Conservation (phyloP, 1,140 invertebrate species). For the Aphidius ervi region DNA sequence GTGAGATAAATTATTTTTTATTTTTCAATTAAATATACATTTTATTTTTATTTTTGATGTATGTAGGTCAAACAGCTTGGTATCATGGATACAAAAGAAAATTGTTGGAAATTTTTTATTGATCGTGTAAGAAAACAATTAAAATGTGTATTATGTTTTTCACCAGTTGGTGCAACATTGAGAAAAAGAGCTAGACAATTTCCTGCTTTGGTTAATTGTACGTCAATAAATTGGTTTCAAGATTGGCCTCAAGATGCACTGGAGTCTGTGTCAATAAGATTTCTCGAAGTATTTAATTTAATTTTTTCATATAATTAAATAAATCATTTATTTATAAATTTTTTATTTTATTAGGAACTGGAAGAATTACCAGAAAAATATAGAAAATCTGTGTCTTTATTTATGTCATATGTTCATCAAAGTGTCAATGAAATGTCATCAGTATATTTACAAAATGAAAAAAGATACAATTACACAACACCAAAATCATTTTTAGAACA, state of each 20-base stretch:
- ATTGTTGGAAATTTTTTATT: constrained; percentile 95
- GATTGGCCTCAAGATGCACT: constrained; percentile 92
- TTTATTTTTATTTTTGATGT: constrained; percentile 4
- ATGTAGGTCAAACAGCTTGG: constrained; percentile 68
- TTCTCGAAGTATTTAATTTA: constrained; percentile 56
- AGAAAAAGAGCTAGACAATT: constrained; percentile 84
- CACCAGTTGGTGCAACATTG: constrained; percentile 82
- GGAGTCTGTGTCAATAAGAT: constrained; percentile 80
- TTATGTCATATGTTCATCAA: constrained; percentile 88
- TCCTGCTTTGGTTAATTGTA: constrained; percentile 91
- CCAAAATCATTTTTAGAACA: constrained; percentile 95
- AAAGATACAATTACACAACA: constrained; percentile 93
- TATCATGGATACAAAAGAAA: constrained; percentile 81
- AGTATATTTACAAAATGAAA: constrained; percentile 78
- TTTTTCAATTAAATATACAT: constrained; percentile 25
- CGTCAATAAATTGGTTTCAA: constrained; percentile 93
- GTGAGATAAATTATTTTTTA: constrained; percentile 50
- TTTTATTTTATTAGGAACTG: constrained; percentile 30
- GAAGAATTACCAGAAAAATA: constrained; percentile 37
- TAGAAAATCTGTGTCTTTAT: constrained; percentile 63
- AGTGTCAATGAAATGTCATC: constrained; percentile 84
- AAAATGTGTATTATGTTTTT: constrained; percentile 84
- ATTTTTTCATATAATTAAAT: neutral
- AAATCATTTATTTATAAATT: constrained; percentile 42
- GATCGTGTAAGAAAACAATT: constrained; percentile 74